A percentile compares a stretch with the other conserved stretches of the same genome.
These are phyloP conservation scores for Lepidurus couesii DNA, from an alignment of 1,140 invertebrate species.

Conservation along the genomic window DNA sequence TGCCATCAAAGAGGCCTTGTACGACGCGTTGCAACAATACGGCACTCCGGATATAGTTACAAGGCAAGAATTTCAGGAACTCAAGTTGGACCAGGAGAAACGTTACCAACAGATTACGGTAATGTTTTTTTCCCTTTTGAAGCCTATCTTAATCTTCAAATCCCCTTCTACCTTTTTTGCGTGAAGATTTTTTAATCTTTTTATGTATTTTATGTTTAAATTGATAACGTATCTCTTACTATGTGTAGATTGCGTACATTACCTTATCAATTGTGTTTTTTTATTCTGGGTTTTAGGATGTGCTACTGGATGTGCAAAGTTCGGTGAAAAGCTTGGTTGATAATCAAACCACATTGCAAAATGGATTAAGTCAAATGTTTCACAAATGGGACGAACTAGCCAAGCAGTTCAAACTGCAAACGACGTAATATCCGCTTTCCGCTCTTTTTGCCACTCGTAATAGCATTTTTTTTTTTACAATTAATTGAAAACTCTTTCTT, in stretches of 20 bases:
- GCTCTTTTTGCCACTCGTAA: not conserved
- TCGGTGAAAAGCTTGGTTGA: not conserved
- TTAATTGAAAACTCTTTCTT: not conserved
- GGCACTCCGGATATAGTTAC: not conserved
- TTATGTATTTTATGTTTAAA: not conserved
- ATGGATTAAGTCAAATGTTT: not conserved
- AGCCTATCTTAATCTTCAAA: too few species aligned
- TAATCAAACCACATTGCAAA: not conserved
- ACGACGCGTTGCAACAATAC: not conserved
- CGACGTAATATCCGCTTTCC: conserved; percentile 8
- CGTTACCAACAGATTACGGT: conserved; percentile 9
- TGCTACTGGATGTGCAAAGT: not conserved
- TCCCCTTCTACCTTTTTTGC: too few species aligned
- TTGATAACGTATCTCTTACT: not conserved
- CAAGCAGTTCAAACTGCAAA: conserved; percentile 9
- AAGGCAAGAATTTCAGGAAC: not conserved
- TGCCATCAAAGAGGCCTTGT: conserved; percentile 2
- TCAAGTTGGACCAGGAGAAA: conserved; percentile 11
- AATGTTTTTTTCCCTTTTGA: not conserved
- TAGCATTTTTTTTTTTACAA: not conserved
- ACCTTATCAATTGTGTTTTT: not conserved
- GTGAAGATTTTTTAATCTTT: not conserved
- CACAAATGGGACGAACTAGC: conserved; percentile 7
- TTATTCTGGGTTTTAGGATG: not conserved
- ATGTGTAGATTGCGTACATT: not conserved